A percentile compares a stretch with the other conserved stretches of the same genome.
Conservation (phyloP, 2,113 vertebrate genomes). For the Dipodomys merriami region DNA sequence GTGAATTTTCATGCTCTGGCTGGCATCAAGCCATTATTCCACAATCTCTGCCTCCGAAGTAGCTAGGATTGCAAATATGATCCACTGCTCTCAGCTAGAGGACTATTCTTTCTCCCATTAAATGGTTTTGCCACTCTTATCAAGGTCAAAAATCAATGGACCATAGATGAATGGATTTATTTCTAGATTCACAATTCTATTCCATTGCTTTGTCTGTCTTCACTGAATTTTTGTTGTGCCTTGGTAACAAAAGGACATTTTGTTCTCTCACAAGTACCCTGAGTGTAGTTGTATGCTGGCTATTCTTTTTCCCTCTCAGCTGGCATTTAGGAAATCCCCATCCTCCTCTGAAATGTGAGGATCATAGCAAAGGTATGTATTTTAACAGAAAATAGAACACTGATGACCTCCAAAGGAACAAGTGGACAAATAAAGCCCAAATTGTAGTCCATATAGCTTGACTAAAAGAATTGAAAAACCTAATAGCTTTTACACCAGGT, state of each 20-base stretch:
- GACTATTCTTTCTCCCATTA: not conserved
- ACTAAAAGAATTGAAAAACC: constrained; percentile 15
- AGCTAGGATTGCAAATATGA: no score
- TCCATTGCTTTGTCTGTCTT: not conserved
- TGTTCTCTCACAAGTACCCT: not conserved
- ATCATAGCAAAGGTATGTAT: not conserved
- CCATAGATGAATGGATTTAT: not conserved
- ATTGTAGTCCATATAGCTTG: not conserved
- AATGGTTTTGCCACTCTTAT: not conserved
- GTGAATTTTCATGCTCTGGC: no score
- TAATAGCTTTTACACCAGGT: not conserved
- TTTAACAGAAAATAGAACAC: not conserved
- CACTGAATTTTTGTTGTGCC: not conserved
- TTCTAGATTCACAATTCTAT: not conserved
- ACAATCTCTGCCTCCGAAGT: no score
- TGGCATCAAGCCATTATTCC: no score
- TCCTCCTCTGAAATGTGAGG: not conserved
- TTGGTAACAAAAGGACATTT: not conserved
- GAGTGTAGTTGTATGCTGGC: not conserved
- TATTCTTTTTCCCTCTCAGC: not conserved
- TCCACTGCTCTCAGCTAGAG: not conserved
- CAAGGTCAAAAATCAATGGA: not conserved
- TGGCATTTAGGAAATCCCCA: not conserved
- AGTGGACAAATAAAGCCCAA: not conserved
- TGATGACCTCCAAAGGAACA: not conserved